Conservation (phyloP, 2,888 invertebrate species). For the Germaria angustata region DNA sequence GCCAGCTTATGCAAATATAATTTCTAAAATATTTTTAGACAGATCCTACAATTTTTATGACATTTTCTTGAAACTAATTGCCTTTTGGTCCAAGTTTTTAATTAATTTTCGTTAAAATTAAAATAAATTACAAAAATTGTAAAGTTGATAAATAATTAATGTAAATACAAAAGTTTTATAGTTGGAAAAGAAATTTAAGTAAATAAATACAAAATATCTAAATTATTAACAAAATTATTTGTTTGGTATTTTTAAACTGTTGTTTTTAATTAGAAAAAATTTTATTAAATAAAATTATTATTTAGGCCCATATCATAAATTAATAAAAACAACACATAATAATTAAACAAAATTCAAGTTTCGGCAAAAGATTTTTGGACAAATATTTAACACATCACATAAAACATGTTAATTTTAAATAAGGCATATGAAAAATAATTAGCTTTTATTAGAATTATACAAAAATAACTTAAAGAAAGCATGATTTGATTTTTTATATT, state of each 20-base stretch:
- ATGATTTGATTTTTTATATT: constrained; percentile 68
- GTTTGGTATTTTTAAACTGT: constrained; percentile 68
- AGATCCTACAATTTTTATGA: not conserved
- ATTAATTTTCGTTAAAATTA: constrained; percentile 7
- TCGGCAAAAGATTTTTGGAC: constrained; percentile 69
- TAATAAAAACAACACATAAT: constrained; percentile 40
- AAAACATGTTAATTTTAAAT: constrained; percentile 14
- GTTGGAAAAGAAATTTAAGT: constrained; percentile 68
- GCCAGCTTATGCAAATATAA: no score
- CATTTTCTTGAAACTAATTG: not conserved
- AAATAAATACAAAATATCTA: constrained; percentile 53
- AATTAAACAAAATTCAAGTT: constrained; percentile 66
- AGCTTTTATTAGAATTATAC: constrained; percentile 77
- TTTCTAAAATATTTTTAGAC: not conserved
- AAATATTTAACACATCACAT: constrained; percentile 53
- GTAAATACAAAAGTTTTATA: constrained; percentile 77
- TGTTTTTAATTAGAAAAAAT: constrained; percentile 74
- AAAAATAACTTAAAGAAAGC: constrained; percentile 62
- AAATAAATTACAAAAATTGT: constrained; percentile 35
- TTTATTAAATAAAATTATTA: constrained; percentile 75
- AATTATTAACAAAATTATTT: constrained; percentile 69
- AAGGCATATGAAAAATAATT: constrained; percentile 63
- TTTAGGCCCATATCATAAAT: constrained; percentile 75
- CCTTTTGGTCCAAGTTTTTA: not conserved
- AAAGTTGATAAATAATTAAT: constrained; percentile 49